Percentiles rank a stretch among this genome's conserved stretches.
Conservation (phyloP, 2,888 invertebrate genomes). For the Amblyjoppa fuscipennis region DNA sequence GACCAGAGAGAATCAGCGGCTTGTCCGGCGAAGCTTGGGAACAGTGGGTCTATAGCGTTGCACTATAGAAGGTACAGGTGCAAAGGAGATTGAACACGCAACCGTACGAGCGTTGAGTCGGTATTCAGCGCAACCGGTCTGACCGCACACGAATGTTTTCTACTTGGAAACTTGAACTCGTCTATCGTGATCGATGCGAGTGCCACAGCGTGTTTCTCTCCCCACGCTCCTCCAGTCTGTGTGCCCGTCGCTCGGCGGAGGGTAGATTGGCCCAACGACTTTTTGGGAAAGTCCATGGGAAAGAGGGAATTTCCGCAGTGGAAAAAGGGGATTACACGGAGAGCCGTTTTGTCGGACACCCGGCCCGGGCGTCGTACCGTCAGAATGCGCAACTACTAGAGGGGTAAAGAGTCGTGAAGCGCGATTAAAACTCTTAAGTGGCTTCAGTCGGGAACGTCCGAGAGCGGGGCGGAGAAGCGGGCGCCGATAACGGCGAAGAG, state of each 20-base stretch:
- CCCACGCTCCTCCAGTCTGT: neutral
- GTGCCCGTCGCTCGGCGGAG: neutral
- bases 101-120: conserved; percentile 4
- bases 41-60: neutral
- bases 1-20: neutral
- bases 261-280: no score
- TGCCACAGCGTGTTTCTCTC: neutral
- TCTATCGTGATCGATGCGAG: neutral
- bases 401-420: conserved; percentile 76
- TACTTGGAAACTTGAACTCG: conserved; percentile 2
- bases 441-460: conserved; percentile 59
- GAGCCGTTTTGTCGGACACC: neutral
- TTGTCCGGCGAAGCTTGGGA: neutral
- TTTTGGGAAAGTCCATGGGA: no score
- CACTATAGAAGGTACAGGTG: neutral
- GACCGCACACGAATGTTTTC: neutral
- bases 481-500: conserved; percentile 15
- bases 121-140: neutral
- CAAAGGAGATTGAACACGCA: conserved; percentile 12
- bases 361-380: neutral
- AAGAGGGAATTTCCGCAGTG: neutral
- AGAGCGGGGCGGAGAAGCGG: conserved; percentile 46
- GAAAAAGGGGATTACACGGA: conserved; percentile 14
- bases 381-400: conserved; percentile 52
- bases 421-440: conserved; percentile 78